Conservation (phyloP, 2,888 invertebrate species). For the Eulithis testata region DNA sequence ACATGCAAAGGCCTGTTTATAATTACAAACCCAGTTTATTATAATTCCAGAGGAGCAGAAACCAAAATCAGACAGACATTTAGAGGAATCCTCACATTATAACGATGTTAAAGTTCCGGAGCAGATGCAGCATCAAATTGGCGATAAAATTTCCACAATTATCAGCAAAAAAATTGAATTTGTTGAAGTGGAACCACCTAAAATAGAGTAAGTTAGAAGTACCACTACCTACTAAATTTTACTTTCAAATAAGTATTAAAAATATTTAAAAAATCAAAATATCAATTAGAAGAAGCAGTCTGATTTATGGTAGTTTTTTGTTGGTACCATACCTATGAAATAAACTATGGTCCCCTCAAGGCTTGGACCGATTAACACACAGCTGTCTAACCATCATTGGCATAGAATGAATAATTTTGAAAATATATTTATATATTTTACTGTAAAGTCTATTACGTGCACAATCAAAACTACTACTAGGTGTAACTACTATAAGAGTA, state of each 20-base stretch:
- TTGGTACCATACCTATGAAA: too few species aligned
- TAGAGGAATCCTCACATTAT: conserved; percentile 76
- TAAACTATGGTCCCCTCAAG: too few species aligned
- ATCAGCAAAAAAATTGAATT: conserved; percentile 75
- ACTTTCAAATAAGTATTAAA: not conserved
- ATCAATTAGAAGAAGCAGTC: too few species aligned
- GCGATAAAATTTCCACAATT: conserved; percentile 76
- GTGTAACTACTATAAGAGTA: too few species aligned
- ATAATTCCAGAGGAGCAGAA: conserved; percentile 25
- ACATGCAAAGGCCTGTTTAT: not conserved
- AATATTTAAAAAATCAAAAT: not conserved
- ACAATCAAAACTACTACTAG: too few species aligned
- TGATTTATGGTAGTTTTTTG: too few species aligned
- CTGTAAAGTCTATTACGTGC: too few species aligned
- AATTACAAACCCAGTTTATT: too few species aligned
- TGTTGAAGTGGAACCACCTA: conserved; percentile 57
- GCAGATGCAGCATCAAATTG: conserved; percentile 79
- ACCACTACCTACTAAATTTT: not conserved
- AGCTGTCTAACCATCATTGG: too few species aligned
- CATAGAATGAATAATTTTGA: too few species aligned
- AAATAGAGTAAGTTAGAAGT: conserved; percentile 55
- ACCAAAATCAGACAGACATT: conserved; percentile 67
- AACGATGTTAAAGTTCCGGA: conserved; percentile 82
- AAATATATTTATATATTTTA: too few species aligned
- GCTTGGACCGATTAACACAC: too few species aligned